Evolutionary conservation across 2,888 invertebrate genomes (phyloP), one percentile per base, ranked within the genome.

Genomic region (Punctoribates punctum): DNA sequence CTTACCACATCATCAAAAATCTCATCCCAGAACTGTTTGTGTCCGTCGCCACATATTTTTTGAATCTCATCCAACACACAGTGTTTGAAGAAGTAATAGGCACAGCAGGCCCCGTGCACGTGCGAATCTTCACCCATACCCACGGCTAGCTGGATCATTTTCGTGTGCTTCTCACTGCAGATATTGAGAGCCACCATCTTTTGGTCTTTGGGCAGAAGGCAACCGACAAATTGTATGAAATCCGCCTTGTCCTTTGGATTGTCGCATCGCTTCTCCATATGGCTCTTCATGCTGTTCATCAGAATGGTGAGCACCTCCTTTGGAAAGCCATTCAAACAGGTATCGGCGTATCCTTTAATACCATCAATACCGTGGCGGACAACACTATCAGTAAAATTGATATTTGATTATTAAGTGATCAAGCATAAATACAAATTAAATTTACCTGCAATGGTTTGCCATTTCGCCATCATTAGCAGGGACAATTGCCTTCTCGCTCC

Each of bases 381-480:
- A 4, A 34, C 23, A 23, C 23, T n/a, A 23, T 5, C n/a, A n/a
- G n/a, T n/a, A n/a, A n/a, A n/a, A n/a, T n/a, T n/a, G n/a, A n/a
- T n/a, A n/a, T n/a, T n/a, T n/a, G n/a, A n/a, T n/a, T n/a, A n/a
- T n/a, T n/a, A n/a, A n/a, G n/a, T n/a, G n/a, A n/a, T n/a, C 70
- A 46, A 20, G 23, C 8, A 57, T 25, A 5, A 25, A 25, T 57
- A 25, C 0, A 25, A 11, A 23, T 2, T 25, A 25, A 20, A 34
- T 25, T 74, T 75, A 75, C 75, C 25, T 29, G 48, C 75, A 75
- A 15, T 70, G 48, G 2, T 25, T 11, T 13, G 25, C 20, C 48
- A 75, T 70, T 70, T 75, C 75, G 11, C 13, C 75, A 51, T 75
- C 75, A 70, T 70, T 72, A 11, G 75, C 25, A 2, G 75, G 75